phyloP scores from a whole-genome alignment of 2,113 vertebrate genomes.

The Gymnogyps californianus region DNA sequence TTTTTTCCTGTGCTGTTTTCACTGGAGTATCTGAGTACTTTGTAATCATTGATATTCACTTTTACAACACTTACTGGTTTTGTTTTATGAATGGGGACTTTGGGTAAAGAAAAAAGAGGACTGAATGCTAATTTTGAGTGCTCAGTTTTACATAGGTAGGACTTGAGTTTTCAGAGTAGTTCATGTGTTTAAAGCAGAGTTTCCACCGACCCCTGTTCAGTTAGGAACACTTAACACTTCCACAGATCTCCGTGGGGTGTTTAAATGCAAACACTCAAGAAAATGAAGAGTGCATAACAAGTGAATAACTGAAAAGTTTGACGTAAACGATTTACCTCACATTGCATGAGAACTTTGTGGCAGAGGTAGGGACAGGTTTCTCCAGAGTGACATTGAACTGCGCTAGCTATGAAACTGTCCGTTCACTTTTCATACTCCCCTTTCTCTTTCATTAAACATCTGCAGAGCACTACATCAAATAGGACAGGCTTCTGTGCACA shows the following conservation, averaged over 20 bases:
- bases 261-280: background rate
- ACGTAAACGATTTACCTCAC: background rate
- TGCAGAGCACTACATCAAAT: background rate
- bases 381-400: background rate
- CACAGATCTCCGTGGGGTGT: background rate
- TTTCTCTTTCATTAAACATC: background rate
- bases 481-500: slow-evolving; percentile 15
- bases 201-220: background rate
- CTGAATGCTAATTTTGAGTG: background rate
- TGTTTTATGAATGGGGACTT: background rate
- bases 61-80: background rate
- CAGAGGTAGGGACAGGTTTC: background rate
- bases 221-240: background rate
- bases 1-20: background rate
- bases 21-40: background rate
- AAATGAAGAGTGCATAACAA: background rate
- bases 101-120: background rate
- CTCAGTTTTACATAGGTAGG: background rate
- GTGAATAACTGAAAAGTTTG: background rate
- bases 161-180: background rate
- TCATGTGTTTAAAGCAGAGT: background rate
- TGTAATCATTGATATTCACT: background rate
- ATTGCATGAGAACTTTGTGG: background rate
- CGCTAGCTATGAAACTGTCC: background rate
- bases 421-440: background rate